Evolutionary conservation across 1,140 invertebrate species (phyloP), one percentile per base, ranked within the genome.

Genomic region (Zaprionus camerounensis): DNA sequence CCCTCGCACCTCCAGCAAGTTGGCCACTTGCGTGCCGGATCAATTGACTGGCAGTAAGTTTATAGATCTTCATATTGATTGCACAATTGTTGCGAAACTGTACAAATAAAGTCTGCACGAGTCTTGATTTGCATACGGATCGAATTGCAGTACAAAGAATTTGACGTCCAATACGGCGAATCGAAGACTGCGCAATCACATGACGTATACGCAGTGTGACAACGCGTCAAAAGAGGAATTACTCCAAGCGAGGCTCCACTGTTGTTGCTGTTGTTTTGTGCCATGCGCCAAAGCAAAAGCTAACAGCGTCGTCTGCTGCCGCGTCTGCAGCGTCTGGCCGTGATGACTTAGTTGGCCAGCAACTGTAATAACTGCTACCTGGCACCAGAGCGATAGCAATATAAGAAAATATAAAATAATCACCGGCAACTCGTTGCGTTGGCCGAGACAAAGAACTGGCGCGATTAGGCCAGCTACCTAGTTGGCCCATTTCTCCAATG

Each of bases 331-430:
- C 26, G 26, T 26, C 38, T 44, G 68, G 67, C 41, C 17, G 34
- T 58, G 64, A 71, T 83, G 71, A 82, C 65, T 61, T 72, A 81
- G 71, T 75, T 88, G 83, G 49, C 59, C 46, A 65, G 81, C 83
- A 87, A 88, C 83, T 87, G 83, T 76, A 88, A 88, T 88, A 88
- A 88, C 84, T 73, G 81, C 71, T 76, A 78, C 81, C 84, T 84
- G 85, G 85, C 85, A 87, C 85, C 72, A 55, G 26, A 69, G 53
- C 71, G 76, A 78, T 80, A 74, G 71, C 70, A 11, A 34, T 64
- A 61, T 66, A 67, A 66, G 53, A 57, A 76, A 69, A 46, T 66
- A 78, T 59, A 66, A 67, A 80, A 68, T 74, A 81, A 88, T 87
- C 78, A 71, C 66, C 44, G 24, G 58, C 57, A 73, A 62, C 28